A percentile compares a stretch with the other conserved stretches of the same genome.
These are phyloP conservation scores for Prunella fulvescens DNA, from an alignment of 2,113 vertebrate species.

Conservation along the genomic window DNA sequence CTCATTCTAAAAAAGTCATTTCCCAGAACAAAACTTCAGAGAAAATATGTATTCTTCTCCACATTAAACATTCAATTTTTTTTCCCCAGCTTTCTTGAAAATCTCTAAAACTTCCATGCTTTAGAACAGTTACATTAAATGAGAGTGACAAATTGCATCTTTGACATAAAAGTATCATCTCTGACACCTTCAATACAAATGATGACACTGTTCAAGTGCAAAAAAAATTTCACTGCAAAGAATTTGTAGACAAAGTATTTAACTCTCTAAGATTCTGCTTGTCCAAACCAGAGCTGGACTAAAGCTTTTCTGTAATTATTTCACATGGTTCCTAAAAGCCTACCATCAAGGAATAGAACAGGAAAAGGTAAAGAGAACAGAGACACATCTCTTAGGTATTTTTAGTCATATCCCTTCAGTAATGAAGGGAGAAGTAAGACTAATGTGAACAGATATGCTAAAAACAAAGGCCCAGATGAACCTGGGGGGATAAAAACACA, in stretches of 20 bases:
- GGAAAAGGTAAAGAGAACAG: background rate
- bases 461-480: background rate
- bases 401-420: background rate
- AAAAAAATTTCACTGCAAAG: background rate
- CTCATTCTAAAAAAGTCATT: background rate
- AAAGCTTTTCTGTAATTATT: background rate
- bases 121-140: background rate
- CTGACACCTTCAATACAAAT: background rate
- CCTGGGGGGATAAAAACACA: background rate
- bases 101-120: background rate
- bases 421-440: background rate
- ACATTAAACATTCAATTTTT: background rate
- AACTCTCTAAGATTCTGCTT: background rate
- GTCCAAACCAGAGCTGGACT: background rate
- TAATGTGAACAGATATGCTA: accelerated
- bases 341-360: background rate
- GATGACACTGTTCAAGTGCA: background rate
- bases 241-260: background rate
- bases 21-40: background rate
- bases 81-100: background rate
- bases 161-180: background rate
- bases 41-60: background rate
- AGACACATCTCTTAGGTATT: background rate
- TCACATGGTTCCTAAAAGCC: background rate
- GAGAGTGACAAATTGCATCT: background rate